Base-by-base conservation (phyloP, 2,888 invertebrate genomes). In the Callinectes sapidus region DNA sequence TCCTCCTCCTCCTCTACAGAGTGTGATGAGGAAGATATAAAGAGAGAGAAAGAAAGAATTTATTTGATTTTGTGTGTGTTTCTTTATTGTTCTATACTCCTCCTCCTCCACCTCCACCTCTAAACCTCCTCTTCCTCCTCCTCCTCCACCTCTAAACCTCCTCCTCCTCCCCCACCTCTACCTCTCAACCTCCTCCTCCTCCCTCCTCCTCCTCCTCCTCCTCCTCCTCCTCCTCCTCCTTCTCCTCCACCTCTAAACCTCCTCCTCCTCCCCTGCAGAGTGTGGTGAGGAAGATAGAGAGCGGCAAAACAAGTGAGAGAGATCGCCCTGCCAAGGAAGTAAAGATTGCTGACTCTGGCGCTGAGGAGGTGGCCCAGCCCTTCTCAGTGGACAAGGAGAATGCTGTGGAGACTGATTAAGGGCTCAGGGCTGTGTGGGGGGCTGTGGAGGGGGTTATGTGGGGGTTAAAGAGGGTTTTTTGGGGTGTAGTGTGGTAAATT, bases 341-440 rank as follows among this genome's bases (percentile, higher is more conserved):
- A 0, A 42, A 42, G 8, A 89, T 89, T 1, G 89, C 66, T 0
- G 66, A 42, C 8, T 35, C 39, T 71, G 28, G 71, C 0, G 89
- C 8, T 0, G 89, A 88, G 42, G 42, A 10, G 2, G 18, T 71
- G 3, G 0, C 42, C 0, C n/a, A 71, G 10, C 89, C 66, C 23
- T 89, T 71, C 71, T 35, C 89, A 6, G 89, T 39, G 2, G 23
- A 1, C 23, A 89, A 89, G 71, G 71, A 35, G 6, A 71, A 89
- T 42, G 71, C 89, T 6, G 18, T 10, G 1, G 71, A 71, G 28
- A 71, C 71, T 0, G 71, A 71, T 8, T 71, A 71, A 23, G 18
- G 13, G 23, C 16, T 18, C 13, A 23, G 61, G 61, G 48, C 48
- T 48, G 48, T 48, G 48, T 5, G 8, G 48, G 48, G 48, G 48